phyloP scores from a whole-genome alignment of 30 jellyfish, hydroid and myxozoan species.

The Turritopsis rubra region DNA sequence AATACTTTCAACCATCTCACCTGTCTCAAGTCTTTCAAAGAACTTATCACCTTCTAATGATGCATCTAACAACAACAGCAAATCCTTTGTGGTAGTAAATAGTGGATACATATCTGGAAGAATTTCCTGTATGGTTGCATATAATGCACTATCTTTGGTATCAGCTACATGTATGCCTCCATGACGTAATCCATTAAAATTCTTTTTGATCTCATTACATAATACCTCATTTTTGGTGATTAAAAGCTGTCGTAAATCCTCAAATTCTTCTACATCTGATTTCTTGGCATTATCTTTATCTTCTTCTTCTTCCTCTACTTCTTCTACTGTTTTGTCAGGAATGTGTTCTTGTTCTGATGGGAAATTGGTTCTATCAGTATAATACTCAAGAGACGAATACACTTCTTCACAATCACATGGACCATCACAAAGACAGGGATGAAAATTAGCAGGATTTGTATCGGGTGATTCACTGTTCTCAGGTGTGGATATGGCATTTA shows the following conservation, averaged over 20 bases:
- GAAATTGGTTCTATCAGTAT: slow-evolving; percentile 26
- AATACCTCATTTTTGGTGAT: slow-evolving; percentile 73
- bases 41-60: slow-evolving; percentile 61
- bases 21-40: slow-evolving; percentile 46
- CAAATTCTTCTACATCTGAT: slow-evolving; percentile 32
- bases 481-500: not conserved
- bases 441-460: not conserved
- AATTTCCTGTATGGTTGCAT: slow-evolving; percentile 17
- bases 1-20: slow-evolving; percentile 39
- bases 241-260: slow-evolving; percentile 72
- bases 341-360: slow-evolving; percentile 10
- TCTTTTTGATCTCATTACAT: slow-evolving; percentile 57
- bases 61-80: slow-evolving; percentile 62
- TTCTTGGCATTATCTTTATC: slow-evolving; percentile 55
- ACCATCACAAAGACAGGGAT: slow-evolving; percentile 22
- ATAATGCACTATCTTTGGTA: slow-evolving; percentile 14
- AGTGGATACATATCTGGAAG: slow-evolving; percentile 42
- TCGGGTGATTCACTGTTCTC: not conserved
- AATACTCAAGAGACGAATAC: slow-evolving; percentile 10
- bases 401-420: slow-evolving; percentile 37
- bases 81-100: slow-evolving; percentile 60
- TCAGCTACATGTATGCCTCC: slow-evolving; percentile 33
- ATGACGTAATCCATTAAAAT: slow-evolving; percentile 55
- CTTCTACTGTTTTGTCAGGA: not conserved
- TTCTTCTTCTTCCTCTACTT: slow-evolving; percentile 22